Evolutionary conservation across 2,888 invertebrate species (phyloP).

Genomic region (Lepidochrysops patricia): DNA sequence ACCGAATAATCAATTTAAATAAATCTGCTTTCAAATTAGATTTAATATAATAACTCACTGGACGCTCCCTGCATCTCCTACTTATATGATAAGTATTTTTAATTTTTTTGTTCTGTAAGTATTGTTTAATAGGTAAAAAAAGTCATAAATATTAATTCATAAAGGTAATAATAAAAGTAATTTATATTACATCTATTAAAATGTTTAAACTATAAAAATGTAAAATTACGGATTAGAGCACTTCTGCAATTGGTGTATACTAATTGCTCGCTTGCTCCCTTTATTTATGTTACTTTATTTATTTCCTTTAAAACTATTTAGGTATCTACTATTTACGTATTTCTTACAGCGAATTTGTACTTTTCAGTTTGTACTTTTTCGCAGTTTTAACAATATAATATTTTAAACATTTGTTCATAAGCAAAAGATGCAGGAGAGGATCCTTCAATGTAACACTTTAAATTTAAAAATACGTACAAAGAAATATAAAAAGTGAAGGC

Average conservation of each 20-base stretch:
- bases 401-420: background rate
- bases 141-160: background rate
- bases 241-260: background rate
- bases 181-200: too few species aligned
- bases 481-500: slow-evolving; percentile 46
- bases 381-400: background rate
- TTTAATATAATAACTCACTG: slow-evolving; percentile 22
- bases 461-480: slow-evolving; percentile 62
- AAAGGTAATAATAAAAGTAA: too few species aligned
- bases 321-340: background rate
- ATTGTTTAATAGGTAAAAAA: too few species aligned
- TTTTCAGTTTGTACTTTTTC: background rate
- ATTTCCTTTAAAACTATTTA: background rate
- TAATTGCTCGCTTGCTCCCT: background rate
- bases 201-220: background rate
- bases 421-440: slow-evolving; percentile 29
- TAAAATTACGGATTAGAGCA: background rate
- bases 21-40: slow-evolving; percentile 44
- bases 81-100: too few species aligned
- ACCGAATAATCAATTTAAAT: slow-evolving; percentile 64
- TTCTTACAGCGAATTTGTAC: background rate
- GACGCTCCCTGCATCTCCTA: slow-evolving; percentile 17
- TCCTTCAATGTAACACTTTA: slow-evolving; percentile 52
- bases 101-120: too few species aligned
- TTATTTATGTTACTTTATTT: background rate